Evolutionary conservation across 2,113 vertebrate genomes (phyloP).

Genomic region (Acrocephalus arundinaceus): DNA sequence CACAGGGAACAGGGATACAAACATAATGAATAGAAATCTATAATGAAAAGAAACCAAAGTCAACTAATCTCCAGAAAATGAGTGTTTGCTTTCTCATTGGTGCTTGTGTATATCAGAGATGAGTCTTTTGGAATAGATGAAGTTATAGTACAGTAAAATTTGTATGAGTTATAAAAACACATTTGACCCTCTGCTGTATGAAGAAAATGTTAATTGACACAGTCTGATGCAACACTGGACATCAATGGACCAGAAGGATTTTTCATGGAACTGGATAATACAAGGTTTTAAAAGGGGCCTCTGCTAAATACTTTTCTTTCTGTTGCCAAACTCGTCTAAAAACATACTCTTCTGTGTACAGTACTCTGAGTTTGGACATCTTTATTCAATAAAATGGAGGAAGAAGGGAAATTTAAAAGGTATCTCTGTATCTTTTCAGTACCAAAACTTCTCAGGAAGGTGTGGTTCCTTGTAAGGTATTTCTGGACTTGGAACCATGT

Average conservation of each 20-base stretch:
- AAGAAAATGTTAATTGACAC: not conserved
- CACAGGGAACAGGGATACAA: not conserved
- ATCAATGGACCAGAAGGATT: not conserved
- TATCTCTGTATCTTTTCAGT: not conserved
- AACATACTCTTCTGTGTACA: not conserved
- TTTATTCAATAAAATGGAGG: not conserved
- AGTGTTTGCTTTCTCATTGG: not conserved
- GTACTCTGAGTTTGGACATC: not conserved
- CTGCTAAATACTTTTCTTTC: not conserved
- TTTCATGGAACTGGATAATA: not conserved
- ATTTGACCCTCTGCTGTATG: not conserved
- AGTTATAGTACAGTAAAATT: not conserved
- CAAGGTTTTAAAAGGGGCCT: not conserved
- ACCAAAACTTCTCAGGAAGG: not conserved
- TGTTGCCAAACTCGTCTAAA: not conserved
- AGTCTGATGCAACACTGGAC: not conserved
- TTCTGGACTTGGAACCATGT: not conserved
- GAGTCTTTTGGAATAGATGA: not conserved
- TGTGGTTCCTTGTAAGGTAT: not conserved
- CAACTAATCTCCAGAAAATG: not conserved
- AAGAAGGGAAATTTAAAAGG: not conserved
- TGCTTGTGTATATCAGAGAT: not conserved
- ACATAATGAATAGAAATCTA: not conserved
- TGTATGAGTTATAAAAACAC: not conserved
- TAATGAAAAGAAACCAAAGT: not conserved